These are phyloP conservation scores for Nasonia vitripennis DNA, from an alignment of 1,140 invertebrate species.

Conservation along the genomic window DNA sequence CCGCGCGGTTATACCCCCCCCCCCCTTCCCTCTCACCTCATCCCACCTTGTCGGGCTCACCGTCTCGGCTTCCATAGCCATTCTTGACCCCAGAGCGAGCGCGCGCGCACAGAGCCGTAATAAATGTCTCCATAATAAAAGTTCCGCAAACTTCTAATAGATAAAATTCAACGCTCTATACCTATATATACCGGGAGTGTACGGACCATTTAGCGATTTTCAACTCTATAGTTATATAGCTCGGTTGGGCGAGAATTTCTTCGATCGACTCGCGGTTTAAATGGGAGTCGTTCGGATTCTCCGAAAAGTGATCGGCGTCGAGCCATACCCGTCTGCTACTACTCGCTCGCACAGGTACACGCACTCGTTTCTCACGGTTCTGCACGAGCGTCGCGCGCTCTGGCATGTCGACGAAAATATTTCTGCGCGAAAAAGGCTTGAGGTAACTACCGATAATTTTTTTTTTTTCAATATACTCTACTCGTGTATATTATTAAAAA, in stretches of 20 bases:
- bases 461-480: background rate
- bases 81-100: constrained; percentile 11
- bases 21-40: background rate
- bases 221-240: background rate
- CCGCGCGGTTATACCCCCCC: background rate
- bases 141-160: constrained; percentile 53
- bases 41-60: background rate
- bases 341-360: background rate
- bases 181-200: background rate
- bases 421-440: background rate
- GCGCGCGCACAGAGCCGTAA: constrained; percentile 47
- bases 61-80: background rate
- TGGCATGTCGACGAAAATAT: background rate
- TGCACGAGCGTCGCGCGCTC: background rate
- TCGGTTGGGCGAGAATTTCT: background rate
- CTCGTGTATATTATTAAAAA: background rate
- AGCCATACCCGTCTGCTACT: background rate
- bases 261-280: constrained; percentile 26
- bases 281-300: background rate
- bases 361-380: background rate
- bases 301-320: background rate
- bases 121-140: constrained; percentile 61
- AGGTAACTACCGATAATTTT: background rate
- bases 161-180: constrained; percentile 43
- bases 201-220: constrained; percentile 45